Evolutionary conservation across 2,888 invertebrate species (phyloP).

Genomic region (Alloscopus bannaensis): DNA sequence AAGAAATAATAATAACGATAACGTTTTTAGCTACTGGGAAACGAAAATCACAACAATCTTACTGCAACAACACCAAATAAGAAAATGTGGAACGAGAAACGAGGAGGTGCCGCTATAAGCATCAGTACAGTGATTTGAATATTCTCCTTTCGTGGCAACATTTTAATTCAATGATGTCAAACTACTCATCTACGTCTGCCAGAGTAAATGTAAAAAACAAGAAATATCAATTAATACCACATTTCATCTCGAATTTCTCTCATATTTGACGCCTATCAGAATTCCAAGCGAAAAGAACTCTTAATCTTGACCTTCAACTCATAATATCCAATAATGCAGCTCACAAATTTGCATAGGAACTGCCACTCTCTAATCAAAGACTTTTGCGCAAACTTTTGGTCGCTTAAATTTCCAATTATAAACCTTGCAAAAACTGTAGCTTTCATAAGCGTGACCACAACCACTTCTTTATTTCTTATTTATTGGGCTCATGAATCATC

Average conservation of each 20-base stretch:
- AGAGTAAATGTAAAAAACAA: slow-evolving; percentile 9
- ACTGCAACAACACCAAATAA: neutral
- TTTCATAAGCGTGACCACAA: neutral
- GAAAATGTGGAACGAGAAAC: neutral
- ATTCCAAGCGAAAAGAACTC: slow-evolving; percentile 10
- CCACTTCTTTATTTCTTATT: neutral
- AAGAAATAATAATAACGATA: slow-evolving; percentile 18
- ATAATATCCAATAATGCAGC: slow-evolving; percentile 5
- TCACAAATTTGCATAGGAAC: slow-evolving; percentile 21
- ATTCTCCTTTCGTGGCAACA: neutral
- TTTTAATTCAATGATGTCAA: neutral
- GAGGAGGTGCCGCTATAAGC: neutral
- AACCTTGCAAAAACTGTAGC: neutral
- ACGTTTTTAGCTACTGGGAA: slow-evolving; percentile 26
- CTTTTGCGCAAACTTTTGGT: no score
- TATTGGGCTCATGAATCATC: slow-evolving; percentile 6
- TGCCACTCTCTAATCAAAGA: no score
- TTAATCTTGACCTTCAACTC: slow-evolving; percentile 22
- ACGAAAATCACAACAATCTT: slow-evolving; percentile 18
- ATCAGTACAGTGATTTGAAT: neutral
- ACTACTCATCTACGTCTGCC: neutral
- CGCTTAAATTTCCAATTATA: neutral
- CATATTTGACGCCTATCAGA: slow-evolving; percentile 24
- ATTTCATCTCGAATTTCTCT: neutral
- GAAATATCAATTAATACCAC: slow-evolving; percentile 5